Evolutionary conservation across 2,797 vertebrate genomes (phyloP), one percentile per base, ranked within the genome.

Genomic region (Glyptemys insculpta): DNA sequence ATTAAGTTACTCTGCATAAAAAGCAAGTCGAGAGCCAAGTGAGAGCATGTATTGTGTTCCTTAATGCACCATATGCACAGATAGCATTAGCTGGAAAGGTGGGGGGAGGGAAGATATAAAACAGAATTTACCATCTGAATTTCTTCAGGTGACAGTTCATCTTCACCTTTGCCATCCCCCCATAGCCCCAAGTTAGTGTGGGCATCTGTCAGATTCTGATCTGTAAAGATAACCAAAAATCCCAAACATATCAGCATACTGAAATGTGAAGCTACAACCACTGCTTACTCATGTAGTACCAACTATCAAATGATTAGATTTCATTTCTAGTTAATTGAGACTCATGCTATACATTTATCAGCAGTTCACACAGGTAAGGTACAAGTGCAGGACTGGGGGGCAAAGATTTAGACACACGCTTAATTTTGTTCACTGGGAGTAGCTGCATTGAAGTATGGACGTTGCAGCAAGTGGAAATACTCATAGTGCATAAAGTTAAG

Each of bases 61-160:
- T 57, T 5, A 74, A 29, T 19, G 79, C 29, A 65, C n/a, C 49
- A 11, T 0, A 4, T 1, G 5, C 12, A 8, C 50, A 80, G 44
- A 59, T 34, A 87, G 50, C 68, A 83, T 19, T 72, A 92, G 92
- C 52, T n/a, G 19, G 52, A 62, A 59, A 85, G 90, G 89, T 0
- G 2, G 54, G 52, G 25, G 53, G 25, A 23, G 12, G 16, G 37
- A 82, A 54, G 82, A 12, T 34, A n/a, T 41, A 87, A 85, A 81
- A 34, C 0, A 41, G 25, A 91, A 19, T 98, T 41, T 98, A 99
- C 99, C 99, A 99, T 99, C 97, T 99, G 99, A 97, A 99, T 99
- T 97, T 99, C 99, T 97, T 99, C 99, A 49, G 99, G 99, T 79
- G 99, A 99, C 12, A 99, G 98, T 81, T 99, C 99, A 12, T 99